Evolutionary conservation across 1,140 invertebrate species (phyloP), one percentile per base, ranked within the genome.

Genomic region (Tachypleus tridentatus): DNA sequence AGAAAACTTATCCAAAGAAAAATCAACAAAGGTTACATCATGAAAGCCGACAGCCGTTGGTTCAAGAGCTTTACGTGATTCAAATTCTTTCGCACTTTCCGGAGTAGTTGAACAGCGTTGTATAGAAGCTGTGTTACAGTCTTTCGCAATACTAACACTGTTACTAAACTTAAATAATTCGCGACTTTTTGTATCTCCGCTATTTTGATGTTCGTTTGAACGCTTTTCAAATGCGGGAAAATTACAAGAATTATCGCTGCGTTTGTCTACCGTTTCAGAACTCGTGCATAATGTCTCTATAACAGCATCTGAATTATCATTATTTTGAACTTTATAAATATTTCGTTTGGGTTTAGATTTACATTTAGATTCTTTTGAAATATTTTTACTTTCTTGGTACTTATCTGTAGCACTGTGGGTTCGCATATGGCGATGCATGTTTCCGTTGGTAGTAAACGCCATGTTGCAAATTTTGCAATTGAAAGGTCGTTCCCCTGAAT

Each of bases 361-460:
- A 4, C 52, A 5, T 52, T 49, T 52, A 10, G 10, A 11, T 5
- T 54, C n/a, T 9, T 51, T 47, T 3, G 56, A 7, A 11, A 54
- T 57, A 53, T 64, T 64, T 47, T 52, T 50, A 10, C 9, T 56
- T 51, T 66, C 56, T 5, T 29, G 4, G 9, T 47, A 10, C 3
- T 56, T 49, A 52, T 64, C 63, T 11, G 60, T 49, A 8, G 62
- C 63, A 3, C 79, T 79, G 75, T 88, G 86, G 0, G 86, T 89
- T 62, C 87, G 80, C 78, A 88, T 83, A 73, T 93, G 90, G 49
- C 89, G 78, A 72, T 90, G 88, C 87, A 93, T 90, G 74, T 90
- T 91, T 10, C 88, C 88, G 75, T 91, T 92, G 4, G 89, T 92
- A 51, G 87, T 91, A 77, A 93, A 94, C 4, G 87, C 84, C 76